Evolutionary conservation across 2,797 vertebrate species (phyloP).

Genomic region (Glyptemys insculpta): DNA sequence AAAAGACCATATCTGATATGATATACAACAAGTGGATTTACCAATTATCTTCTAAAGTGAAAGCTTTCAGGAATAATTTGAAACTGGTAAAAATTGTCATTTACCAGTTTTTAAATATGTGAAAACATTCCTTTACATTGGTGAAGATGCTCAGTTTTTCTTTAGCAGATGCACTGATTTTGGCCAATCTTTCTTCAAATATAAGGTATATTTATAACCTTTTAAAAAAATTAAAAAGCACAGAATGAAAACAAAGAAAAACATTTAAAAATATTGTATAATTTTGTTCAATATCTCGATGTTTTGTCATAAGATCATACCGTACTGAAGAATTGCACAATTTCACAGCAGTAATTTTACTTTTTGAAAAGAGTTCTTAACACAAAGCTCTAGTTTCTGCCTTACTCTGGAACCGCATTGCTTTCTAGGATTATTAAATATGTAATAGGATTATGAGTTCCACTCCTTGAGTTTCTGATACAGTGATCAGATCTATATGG

Average conservation of each 20-base stretch:
- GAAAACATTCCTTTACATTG: neutral
- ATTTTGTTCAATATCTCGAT: neutral
- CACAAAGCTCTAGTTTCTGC: slow-evolving; percentile 1
- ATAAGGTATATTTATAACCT: neutral
- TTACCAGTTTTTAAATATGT: neutral
- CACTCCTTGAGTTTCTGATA: neutral
- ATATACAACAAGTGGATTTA: neutral
- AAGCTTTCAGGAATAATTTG: neutral
- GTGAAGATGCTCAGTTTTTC: neutral
- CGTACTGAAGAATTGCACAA: neutral
- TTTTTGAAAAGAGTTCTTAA: neutral
- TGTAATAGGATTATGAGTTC: neutral
- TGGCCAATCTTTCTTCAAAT: neutral
- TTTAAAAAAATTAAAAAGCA: rapidly evolving
- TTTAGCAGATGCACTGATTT: neutral
- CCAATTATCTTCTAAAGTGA: neutral
- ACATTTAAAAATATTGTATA: neutral
- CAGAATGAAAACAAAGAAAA: neutral
- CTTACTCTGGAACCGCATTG: neutral
- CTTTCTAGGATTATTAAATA: neutral
- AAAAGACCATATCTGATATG: neutral
- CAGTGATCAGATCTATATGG: neutral
- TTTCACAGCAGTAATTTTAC: neutral
- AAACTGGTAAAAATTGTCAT: neutral
- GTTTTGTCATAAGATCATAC: neutral